Evolutionary conservation across 2,113 vertebrate genomes (phyloP), one percentile per base, ranked within the genome.

Genomic region (Leptobrachium leishanense): DNA sequence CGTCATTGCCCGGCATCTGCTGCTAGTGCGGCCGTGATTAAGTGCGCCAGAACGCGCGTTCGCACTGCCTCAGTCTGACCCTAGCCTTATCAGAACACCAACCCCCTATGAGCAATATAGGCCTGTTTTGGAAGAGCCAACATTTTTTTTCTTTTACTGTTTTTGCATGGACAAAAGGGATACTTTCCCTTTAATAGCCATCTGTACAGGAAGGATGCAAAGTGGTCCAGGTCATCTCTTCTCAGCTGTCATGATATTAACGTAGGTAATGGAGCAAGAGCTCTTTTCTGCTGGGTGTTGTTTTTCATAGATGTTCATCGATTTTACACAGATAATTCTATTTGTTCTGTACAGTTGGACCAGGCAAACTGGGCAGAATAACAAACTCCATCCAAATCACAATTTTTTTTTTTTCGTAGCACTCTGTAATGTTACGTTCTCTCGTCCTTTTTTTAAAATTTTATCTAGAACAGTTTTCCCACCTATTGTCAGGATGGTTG

Each of bases 161-260:
- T 96, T 96, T 92, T 93, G 91, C 93, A 93, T 94, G 90, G 92
- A 88, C 92, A 93, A 95, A 96, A 94, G 93, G 95, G 95, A 94
- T 95, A 95, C 94, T 95, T 95, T 97, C 95, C 95, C 95, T 95
- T 95, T 98, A 97, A 97, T 97, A 96, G 94, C 97, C 96, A 98
- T 98, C 97, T 98, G 96, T 95, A 96, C 95, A 96, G 94, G 95
- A 96, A 95, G 96, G 95, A 94, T 92, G 96, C 95, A 94, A 93
- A 93, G 93, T 94, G 95, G 93, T 94, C 93, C 93, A 94, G 96
- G 96, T 98, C 96, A 97, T 96, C 95, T 95, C 93, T 93, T 92
- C 95, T 98, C 96, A 98, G 96, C 97, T 98, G 97, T 97, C 96
- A 94, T 91, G 94, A 93, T 96, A 97, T 98, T 96, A 97, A 92